Conservation (phyloP, 2,888 invertebrate species). For the Neoscelio sp. region DNA sequence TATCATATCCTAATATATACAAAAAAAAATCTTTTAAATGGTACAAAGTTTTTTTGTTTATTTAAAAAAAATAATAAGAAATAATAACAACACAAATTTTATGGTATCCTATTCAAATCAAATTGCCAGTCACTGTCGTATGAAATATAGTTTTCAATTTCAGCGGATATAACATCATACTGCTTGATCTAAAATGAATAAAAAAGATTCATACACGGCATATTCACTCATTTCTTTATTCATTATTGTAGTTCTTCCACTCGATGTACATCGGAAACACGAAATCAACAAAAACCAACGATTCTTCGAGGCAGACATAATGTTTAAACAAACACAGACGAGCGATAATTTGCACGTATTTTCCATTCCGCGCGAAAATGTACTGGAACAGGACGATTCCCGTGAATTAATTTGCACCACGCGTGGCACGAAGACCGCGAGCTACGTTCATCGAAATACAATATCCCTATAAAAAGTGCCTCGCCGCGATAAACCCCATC, state of each 20-base stretch:
- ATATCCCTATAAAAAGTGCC: conserved; percentile 21
- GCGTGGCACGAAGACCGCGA: conserved; percentile 35
- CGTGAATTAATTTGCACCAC: conserved; percentile 38
- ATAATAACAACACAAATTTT: no score
- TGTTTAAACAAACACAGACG: conserved; percentile 48
- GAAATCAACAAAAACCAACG: conserved; percentile 53
- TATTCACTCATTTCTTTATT: conserved; percentile 39
- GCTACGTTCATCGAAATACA: conserved; percentile 8
- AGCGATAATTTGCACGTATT: conserved; percentile 53
- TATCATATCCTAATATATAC: no score
- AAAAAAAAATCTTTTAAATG: no score
- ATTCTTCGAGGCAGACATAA: conserved; percentile 33
- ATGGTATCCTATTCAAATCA: no score
- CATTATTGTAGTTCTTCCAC: conserved; percentile 49
- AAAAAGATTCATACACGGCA: not conserved
- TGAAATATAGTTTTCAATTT: no score
- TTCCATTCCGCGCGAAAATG: conserved; percentile 17
- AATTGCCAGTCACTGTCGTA: no score
- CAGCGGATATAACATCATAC: no score
- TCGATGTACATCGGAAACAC: conserved; percentile 61
- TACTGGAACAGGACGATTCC: conserved; percentile 23
- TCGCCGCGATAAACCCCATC: not conserved
- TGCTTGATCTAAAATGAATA: no score
- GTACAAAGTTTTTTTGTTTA: no score
- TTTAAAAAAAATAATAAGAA: no score